Base-by-base conservation (phyloP, 1,140 invertebrate genomes). In the Contarinia nasturtii region DNA sequence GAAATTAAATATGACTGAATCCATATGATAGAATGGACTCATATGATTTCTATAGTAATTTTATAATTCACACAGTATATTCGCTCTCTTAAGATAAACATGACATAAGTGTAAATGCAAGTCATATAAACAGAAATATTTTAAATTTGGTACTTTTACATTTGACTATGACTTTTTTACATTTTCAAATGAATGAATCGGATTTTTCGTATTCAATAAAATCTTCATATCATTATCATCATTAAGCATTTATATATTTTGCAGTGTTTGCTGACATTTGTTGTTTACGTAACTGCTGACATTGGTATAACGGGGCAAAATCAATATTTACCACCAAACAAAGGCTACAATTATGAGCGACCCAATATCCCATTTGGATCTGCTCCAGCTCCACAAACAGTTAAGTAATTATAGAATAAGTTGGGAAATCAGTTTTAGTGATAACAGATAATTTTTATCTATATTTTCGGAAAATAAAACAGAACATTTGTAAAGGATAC, bases 271-370 rank as follows among this genome's bases (percentile, higher is more conserved):
- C 14, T 44, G 2, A 21, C 43, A 12, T 44, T 11, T 44, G 14
- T 44, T n/a, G 14, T 17, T 22, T 44, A 44, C 22, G 43, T 44
- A 33, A 12, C 11, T n/a, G 43, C 43, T 44, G 43, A 44, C n/a
- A 19, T 5, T 63, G 69, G 41, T 61, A 3, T 21, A 11, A n/a
- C 43, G 2, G 22, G 43, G 3, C 41, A 68, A 44, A 75, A 77
- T 51, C 74, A 73, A 15, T 77, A 78, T 55, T 62, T 78, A 17
- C 76, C 75, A n/a, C 72, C 72, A 15, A 70, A 64, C 40, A 73
- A 71, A 33, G 74, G 74, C 10, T 77, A 77, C 56, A 66, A 66
- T 33, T 80, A 80, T 56, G 65, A 69, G 4, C 67, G 66, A 34
- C 78, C 78, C 0, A 46, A 54, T 7, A 66, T 73, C 52, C 70